Base-by-base conservation (phyloP, 1,140 invertebrate species). In the Manduca sexta region DNA sequence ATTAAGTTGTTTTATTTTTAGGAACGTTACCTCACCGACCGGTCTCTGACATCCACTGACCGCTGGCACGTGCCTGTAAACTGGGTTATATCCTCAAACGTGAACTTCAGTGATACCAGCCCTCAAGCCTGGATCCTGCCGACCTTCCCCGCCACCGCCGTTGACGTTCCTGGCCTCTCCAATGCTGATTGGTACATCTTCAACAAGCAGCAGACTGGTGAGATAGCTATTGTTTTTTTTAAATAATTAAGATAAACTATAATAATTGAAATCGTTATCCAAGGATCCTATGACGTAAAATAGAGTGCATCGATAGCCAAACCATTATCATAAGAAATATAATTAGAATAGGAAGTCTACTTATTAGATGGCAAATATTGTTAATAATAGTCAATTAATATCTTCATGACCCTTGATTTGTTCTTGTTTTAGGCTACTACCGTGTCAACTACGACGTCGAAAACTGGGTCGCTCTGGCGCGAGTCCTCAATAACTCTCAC, bases 201-300 rank as follows among this genome's bases (percentile, higher is more conserved):
- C 0, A 91, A 91, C 54, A 86, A 90, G 12, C 88, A 90, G 54
- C 86, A 90, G 55, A 88, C 84, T 30, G 91, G 91, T 91, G 60
- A 69, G 60, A 51, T 11, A 44, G 11, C n/a, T 11, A 2, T n/a
- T n/a, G n/a, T n/a, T n/a, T n/a, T n/a, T n/a, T n/a, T n/a, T n/a
- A n/a, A n/a, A n/a, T n/a, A n/a, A n/a, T n/a, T n/a, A n/a, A n/a
- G n/a, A n/a, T n/a, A n/a, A n/a, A n/a, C n/a, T n/a, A n/a, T n/a
- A n/a, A n/a, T n/a, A n/a, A n/a, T n/a, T n/a, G n/a, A n/a, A n/a
- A n/a, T 5, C 29, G 29, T 30, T 30, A 30, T 30, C 29, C 29
- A 30, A 11, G 29, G 11, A 30, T 11, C 5, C 29, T 30, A 30
- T 30, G 5, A 11, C 29, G 5, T 5, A 11, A 30, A 5, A n/a